Evolutionary conservation across 2,888 invertebrate species (phyloP).

Genomic region (Lycocerus yunnanus): DNA sequence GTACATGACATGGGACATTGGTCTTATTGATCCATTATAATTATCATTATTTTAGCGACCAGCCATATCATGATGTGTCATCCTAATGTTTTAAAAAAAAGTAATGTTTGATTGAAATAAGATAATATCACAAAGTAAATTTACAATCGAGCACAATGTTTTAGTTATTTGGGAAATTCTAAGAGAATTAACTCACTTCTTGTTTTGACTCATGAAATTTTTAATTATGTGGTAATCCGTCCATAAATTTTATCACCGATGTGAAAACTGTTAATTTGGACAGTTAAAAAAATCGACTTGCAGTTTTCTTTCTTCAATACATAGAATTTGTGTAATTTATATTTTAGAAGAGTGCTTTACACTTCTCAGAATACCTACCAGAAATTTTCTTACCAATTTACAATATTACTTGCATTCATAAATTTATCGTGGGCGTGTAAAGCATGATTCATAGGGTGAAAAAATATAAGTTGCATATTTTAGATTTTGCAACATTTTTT

Average conservation of each 20-base stretch:
- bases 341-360: too few species aligned
- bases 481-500: not conserved
- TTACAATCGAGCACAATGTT: not conserved
- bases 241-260: not conserved
- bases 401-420: not conserved
- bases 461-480: not conserved
- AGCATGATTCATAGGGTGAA: not conserved
- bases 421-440: not conserved
- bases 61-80: not conserved
- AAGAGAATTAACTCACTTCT: not conserved
- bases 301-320: not conserved
- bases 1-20: not conserved
- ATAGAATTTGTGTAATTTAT: too few species aligned
- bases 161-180: not conserved
- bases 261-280: not conserved
- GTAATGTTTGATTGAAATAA: not conserved
- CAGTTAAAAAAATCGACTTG: not conserved
- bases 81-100: not conserved
- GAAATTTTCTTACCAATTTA: not conserved
- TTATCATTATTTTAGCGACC: not conserved
- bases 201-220: not conserved
- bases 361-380: too few species aligned
- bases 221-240: not conserved
- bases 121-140: not conserved
- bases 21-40: not conserved